Percentiles rank a stretch among this genome's conserved stretches.
phyloP scores from a whole-genome alignment of 1,140 invertebrate genomes.

The Episyrphus balteatus region DNA sequence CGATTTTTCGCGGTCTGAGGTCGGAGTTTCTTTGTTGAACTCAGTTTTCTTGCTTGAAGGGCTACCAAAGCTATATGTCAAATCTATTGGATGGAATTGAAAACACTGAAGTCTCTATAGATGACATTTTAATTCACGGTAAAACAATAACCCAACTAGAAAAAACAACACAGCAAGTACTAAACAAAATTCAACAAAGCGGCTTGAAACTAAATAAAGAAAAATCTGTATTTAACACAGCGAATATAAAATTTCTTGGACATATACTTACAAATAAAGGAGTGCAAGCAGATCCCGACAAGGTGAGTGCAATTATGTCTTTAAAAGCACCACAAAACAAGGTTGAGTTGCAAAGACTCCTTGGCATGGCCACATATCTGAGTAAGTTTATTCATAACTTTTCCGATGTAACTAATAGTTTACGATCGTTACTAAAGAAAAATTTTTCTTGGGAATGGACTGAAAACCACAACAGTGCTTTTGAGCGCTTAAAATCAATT shows the following conservation, averaged over 20 bases:
- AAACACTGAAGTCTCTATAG: conserved; percentile 12
- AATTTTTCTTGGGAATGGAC: conserved; percentile 30
- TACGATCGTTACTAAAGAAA: conserved; percentile 36
- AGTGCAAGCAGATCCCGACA: conserved; percentile 21
- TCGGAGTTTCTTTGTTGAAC: too few relatives aligned
- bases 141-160: background rate
- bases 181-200: conserved; percentile 12
- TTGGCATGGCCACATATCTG: conserved; percentile 36
- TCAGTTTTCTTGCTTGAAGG: too few relatives aligned
- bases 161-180: conserved; percentile 6
- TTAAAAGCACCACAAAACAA: conserved; percentile 17
- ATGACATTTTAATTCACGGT: conserved; percentile 26
- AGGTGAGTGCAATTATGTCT: conserved; percentile 27
- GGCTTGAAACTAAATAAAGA: conserved; percentile 20
- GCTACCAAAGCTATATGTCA: conserved; percentile 11
- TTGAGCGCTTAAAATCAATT: conserved; percentile 19
- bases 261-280: conserved; percentile 22
- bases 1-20: too few relatives aligned
- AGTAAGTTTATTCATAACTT: conserved; percentile 33
- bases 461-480: conserved; percentile 16
- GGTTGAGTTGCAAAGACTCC: conserved; percentile 30
- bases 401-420: conserved; percentile 22
- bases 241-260: conserved; percentile 25
- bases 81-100: conserved; percentile 12
- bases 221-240: conserved; percentile 17